Percentiles rank a stretch among this genome's conserved stretches.
Conservation (phyloP, 2,113 vertebrate genomes). For the Porphyrio hochstetteri region DNA sequence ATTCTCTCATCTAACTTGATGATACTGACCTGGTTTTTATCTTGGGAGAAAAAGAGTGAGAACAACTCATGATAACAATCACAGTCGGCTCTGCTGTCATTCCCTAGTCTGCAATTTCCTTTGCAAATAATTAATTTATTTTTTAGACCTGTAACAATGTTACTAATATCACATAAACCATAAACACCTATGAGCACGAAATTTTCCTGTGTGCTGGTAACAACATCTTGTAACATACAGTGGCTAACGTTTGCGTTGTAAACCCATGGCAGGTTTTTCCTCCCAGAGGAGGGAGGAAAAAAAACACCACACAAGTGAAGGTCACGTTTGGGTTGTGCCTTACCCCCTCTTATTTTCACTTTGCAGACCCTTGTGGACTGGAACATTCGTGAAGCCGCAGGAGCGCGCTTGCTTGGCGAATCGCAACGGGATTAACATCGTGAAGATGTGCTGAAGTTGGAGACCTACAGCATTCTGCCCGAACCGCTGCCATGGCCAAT, state of each 20-base stretch:
- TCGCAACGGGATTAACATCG: conserved; percentile 12
- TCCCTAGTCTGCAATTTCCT: background rate
- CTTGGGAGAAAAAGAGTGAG: conserved; percentile 35
- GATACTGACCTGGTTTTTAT: conserved; percentile 62
- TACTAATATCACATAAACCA: background rate
- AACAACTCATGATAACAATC: conserved; percentile 44
- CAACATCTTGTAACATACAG: background rate
- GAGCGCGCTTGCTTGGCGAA: conserved; percentile 7
- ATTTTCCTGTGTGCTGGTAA: background rate
- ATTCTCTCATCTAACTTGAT: conserved; percentile 59
- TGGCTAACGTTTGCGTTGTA: background rate
- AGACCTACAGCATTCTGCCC: conserved; percentile 24
- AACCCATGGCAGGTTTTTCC: background rate
- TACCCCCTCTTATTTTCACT: conserved; percentile 25
- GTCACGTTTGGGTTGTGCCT: conserved; percentile 36
- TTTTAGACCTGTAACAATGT: background rate
- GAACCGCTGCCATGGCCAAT: conserved; percentile 12
- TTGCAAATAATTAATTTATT: conserved; percentile 16
- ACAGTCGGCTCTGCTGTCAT: background rate
- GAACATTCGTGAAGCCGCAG: conserved; percentile 50
- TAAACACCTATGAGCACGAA: rapidly evolving
- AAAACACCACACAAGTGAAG: conserved; percentile 49
- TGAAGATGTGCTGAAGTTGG: conserved; percentile 59
- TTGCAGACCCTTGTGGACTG: conserved; percentile 38
- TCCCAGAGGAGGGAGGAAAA: conserved; percentile 9